Percentiles rank a stretch among this genome's conserved stretches.
Conservation (phyloP, 2,797 vertebrate species). For the Spheniscus humboldti region DNA sequence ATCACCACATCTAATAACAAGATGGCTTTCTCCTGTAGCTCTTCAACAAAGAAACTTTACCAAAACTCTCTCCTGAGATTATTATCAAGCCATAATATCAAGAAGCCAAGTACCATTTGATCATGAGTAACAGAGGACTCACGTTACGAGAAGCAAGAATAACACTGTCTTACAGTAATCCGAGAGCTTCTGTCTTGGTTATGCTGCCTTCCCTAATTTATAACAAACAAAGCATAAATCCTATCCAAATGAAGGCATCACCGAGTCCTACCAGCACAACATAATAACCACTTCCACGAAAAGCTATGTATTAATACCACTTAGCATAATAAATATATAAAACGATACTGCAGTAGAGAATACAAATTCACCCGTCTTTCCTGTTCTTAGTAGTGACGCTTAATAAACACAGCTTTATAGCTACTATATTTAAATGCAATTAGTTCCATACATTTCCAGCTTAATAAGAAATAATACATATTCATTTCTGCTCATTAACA, state of each 20-base stretch:
- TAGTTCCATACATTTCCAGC: constrained; percentile 54
- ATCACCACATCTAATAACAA: not conserved
- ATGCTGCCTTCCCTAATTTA: not conserved
- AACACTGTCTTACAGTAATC: not conserved
- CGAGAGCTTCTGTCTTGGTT: not conserved
- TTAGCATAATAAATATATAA: constrained; percentile 47
- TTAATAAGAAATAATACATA: constrained; percentile 67
- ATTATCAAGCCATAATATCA: not conserved
- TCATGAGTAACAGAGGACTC: not conserved
- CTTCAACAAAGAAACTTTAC: not conserved
- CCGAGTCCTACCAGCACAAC: not conserved
- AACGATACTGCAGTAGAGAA: not conserved
- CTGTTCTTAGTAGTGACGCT: not conserved
- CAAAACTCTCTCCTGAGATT: not conserved
- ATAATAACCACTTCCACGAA: not conserved
- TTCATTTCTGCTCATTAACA: constrained; percentile 68
- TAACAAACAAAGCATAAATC: constrained; percentile 24
- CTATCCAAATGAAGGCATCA: not conserved
- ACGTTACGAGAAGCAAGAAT: not conserved
- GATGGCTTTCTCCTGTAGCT: not conserved
- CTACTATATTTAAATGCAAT: constrained; percentile 56
- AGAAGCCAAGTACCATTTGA: not conserved
- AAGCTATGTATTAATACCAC: constrained; percentile 3
- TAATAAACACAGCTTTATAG: constrained; percentile 49
- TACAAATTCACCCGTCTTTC: constrained; percentile 32